Evolutionary conservation across 2,888 invertebrate genomes (phyloP).

Genomic region (Pogonocherus hispidulus): DNA sequence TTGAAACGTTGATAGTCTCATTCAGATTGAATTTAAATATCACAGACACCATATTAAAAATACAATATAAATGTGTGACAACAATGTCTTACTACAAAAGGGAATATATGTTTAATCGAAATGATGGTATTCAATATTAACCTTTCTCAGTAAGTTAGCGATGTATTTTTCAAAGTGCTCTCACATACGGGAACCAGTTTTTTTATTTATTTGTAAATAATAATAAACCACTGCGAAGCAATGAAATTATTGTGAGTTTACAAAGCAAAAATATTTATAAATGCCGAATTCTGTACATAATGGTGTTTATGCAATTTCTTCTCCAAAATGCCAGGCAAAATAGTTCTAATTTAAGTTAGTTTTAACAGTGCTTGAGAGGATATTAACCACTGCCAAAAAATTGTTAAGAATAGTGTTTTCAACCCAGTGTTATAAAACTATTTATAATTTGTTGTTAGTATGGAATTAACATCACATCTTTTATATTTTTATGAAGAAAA

Average conservation of each 20-base stretch:
- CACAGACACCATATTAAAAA: too few relatives aligned
- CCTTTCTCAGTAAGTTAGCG: not conserved
- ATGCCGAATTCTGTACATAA: constrained; percentile 25
- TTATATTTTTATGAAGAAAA: constrained; percentile 48
- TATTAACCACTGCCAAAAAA: constrained; percentile 63
- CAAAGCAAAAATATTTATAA: too few relatives aligned
- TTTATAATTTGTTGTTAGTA: constrained; percentile 57
- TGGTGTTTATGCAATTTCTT: constrained; percentile 58
- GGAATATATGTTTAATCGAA: too few relatives aligned
- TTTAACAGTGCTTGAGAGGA: constrained; percentile 59
- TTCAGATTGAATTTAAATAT: not conserved
- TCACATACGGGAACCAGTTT: not conserved
- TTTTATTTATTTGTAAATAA: not conserved
- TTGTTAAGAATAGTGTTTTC: constrained; percentile 55
- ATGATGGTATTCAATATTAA: constrained; percentile 8
- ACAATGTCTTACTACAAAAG: too few relatives aligned
- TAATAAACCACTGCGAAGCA: not conserved
- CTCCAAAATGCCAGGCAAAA: constrained; percentile 63
- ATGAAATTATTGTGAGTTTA: not conserved
- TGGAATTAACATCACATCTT: constrained; percentile 60
- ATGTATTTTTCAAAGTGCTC: not conserved
- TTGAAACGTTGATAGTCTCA: not conserved
- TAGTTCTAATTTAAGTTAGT: constrained; percentile 64
- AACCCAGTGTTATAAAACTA: constrained; percentile 64
- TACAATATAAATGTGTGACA: too few relatives aligned